These are phyloP conservation scores for Nasonovia ribisnigri DNA, from an alignment of 2,888 invertebrate species.

Conservation along the genomic window DNA sequence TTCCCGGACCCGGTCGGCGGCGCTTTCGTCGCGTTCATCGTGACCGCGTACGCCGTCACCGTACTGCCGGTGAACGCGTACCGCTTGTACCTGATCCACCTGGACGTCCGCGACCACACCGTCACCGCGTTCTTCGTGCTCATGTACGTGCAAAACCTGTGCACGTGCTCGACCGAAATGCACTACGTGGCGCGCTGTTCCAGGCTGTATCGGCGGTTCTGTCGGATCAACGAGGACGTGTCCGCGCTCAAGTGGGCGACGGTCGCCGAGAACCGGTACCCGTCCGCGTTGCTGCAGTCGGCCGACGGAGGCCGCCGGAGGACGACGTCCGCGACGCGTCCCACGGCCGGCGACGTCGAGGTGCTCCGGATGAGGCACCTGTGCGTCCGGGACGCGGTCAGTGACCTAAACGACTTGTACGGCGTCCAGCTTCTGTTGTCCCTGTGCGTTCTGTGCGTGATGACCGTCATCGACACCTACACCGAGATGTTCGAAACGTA, in stretches of 20 bases:
- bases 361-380: constrained; percentile 2
- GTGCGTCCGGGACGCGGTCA: constrained; percentile 5
- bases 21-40: neutral
- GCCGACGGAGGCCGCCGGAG: neutral
- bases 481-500: constrained; percentile 4
- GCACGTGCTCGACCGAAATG: neutral
- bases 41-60: neutral
- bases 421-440: constrained; percentile 64
- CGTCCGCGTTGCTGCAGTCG: neutral
- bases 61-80: neutral
- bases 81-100: neutral
- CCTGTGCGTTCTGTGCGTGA: constrained; percentile 59
- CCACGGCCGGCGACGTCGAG: neutral
- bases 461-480: constrained; percentile 65
- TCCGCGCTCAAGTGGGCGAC: neutral
- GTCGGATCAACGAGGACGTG: neutral
- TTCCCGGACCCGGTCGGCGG: neutral
- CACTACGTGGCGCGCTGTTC: neutral
- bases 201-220: neutral
- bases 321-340: neutral
- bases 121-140: neutral
- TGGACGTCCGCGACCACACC: neutral
- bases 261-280: neutral
- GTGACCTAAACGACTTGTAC: constrained; percentile 63
- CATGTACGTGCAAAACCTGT: neutral